Evolutionary conservation across 2,113 vertebrate species (phyloP).

Genomic region (Vidua macroura): DNA sequence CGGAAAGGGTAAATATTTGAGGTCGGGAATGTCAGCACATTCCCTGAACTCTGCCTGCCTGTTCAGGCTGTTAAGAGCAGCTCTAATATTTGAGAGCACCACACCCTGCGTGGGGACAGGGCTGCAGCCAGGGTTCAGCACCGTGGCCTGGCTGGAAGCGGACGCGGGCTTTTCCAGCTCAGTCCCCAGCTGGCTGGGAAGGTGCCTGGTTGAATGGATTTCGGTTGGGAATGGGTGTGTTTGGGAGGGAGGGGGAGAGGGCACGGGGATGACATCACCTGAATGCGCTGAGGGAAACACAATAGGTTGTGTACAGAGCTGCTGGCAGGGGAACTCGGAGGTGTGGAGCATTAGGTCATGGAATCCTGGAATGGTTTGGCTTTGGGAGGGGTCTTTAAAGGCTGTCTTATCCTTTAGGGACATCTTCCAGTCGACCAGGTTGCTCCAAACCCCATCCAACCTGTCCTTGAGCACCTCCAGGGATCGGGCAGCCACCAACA

Average conservation of each 20-base stretch:
- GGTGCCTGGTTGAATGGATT: neutral
- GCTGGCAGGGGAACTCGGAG: neutral
- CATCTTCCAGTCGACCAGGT: neutral
- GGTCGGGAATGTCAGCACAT: constrained; percentile 58
- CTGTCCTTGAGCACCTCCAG: neutral
- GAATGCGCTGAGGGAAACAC: neutral
- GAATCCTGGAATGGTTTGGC: neutral
- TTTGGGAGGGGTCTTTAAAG: neutral
- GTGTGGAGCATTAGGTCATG: neutral
- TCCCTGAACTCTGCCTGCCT: constrained; percentile 60
- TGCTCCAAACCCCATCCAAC: neutral
- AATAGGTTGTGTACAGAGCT: neutral
- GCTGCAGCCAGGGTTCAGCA: constrained; percentile 5
- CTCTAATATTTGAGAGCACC: constrained; percentile 66
- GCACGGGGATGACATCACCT: neutral
- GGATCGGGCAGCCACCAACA: too few species aligned
- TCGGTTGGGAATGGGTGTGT: constrained; percentile 6
- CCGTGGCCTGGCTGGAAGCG: neutral
- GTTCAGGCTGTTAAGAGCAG: constrained; percentile 56
- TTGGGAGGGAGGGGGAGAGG: neutral
- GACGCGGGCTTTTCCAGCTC: neutral
- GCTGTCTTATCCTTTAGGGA: neutral
- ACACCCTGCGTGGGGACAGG: constrained; percentile 5
- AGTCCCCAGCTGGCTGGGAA: neutral
- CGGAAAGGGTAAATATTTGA: constrained; percentile 56